A percentile compares a stretch with the other conserved stretches of the same genome.
These are phyloP conservation scores for Orthonychiurus folsomi DNA, from an alignment of 2,888 invertebrate genomes.

Conservation along the genomic window DNA sequence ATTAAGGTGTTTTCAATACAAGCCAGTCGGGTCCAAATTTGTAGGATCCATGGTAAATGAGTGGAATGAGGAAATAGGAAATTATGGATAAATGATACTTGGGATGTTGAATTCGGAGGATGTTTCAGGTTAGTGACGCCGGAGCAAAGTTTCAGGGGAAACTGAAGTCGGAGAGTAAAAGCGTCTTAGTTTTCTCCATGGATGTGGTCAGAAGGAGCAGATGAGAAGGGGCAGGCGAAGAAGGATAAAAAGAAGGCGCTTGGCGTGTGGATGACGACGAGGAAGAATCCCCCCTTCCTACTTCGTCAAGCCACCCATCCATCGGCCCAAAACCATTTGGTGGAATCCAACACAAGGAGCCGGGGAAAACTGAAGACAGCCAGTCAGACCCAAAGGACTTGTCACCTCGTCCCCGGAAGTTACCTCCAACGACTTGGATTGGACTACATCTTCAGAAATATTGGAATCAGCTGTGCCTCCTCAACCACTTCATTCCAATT, in stretches of 20 bases:
- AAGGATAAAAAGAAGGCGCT: slow-evolving; percentile 9
- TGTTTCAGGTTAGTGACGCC: slow-evolving; percentile 7
- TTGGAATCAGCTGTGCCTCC: too few species aligned
- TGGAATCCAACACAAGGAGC: too few species aligned
- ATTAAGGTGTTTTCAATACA: slow-evolving; percentile 2
- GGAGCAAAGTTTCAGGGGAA: slow-evolving; percentile 25
- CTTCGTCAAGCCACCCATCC: not conserved
- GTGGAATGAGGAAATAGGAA: slow-evolving; percentile 12
- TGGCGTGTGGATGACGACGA: not conserved
- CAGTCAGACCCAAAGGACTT: not conserved
- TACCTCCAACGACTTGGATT: too few species aligned
- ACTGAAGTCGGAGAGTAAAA: slow-evolving; percentile 33
- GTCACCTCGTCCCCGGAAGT: not conserved
- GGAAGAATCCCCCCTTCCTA: not conserved
- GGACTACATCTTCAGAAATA: too few species aligned
- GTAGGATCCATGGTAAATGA: slow-evolving; percentile 12
- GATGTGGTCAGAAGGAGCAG: slow-evolving; percentile 5
- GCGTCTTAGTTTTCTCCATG: slow-evolving; percentile 36
- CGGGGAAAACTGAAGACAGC: too few species aligned
- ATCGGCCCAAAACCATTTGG: not conserved
- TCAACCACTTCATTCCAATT: too few species aligned
- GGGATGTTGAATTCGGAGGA: slow-evolving; percentile 2
- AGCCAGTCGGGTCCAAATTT: slow-evolving; percentile 12
- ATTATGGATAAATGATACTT: slow-evolving; percentile 5
- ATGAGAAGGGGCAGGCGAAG: slow-evolving; percentile 3